Percentiles rank a stretch among this genome's conserved stretches.
phyloP scores from a whole-genome alignment of 1,140 invertebrate species.

The Epicauta chinensis region DNA sequence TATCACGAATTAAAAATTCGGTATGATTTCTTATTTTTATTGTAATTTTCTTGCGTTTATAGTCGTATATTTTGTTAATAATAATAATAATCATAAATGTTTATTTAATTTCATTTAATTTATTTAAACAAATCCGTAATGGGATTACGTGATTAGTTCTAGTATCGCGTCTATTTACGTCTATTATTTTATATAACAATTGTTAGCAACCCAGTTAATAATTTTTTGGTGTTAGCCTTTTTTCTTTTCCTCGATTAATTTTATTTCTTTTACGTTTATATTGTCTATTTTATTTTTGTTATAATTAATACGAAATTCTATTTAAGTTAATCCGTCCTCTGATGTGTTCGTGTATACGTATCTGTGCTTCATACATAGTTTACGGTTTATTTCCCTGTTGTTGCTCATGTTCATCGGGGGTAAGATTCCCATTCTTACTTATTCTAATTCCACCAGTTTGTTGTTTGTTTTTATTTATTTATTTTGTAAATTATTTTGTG shows the following conservation, averaged over 20 bases:
- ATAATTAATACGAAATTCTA: background rate
- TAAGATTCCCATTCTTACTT: slow-evolving; percentile 9
- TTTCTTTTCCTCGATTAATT: too few species aligned
- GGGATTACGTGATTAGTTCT: too few species aligned
- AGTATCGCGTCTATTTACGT: too few species aligned
- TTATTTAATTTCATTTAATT: too few species aligned
- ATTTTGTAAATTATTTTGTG: slow-evolving; percentile 3
- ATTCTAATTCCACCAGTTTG: background rate
- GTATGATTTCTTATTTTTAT: slow-evolving; percentile 1
- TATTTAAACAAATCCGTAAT: too few species aligned
- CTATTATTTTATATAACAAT: too few species aligned
- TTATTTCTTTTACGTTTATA: background rate
- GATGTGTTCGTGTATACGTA: slow-evolving; percentile 27
- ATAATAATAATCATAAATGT: too few species aligned
- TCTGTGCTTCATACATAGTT: slow-evolving; percentile 28
- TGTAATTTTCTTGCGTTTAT: background rate
- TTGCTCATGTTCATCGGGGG: slow-evolving; percentile 22
- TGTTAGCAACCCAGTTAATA: too few species aligned
- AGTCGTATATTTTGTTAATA: too few species aligned
- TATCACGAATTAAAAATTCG: slow-evolving; percentile 12
- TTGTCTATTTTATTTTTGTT: slow-evolving; percentile 12
- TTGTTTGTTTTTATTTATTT: slow-evolving; percentile 2
- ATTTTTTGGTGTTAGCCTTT: too few species aligned
- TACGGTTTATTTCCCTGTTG: slow-evolving; percentile 25
- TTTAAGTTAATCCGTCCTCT: slow-evolving; percentile 7